Evolutionary conservation across 2,113 vertebrate genomes (phyloP), one percentile per base, ranked within the genome.

Genomic region (Lycaon pictus): DNA sequence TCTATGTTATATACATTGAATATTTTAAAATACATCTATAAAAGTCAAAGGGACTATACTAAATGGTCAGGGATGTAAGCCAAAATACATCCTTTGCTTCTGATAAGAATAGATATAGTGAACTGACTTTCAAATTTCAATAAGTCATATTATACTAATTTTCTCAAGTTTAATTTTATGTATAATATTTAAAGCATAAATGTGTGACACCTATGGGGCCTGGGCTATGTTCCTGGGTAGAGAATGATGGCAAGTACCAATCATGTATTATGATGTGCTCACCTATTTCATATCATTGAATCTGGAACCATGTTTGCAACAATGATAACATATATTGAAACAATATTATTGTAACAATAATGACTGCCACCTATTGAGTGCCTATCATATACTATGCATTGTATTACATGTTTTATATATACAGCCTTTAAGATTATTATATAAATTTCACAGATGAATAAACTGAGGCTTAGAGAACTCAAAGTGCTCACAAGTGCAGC

Each of bases 111-210:
- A 84, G 89, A 89, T 11, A 51, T 3, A 55, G 29, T 20, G 63
- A 69, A 20, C 2, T 69, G 62, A 16, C 23, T 81, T 65, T 29
- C 56, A 89, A 95, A 85, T 71, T 91, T 94, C 91, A 58, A 71
- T 53, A 74, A 23, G 10, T 51, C 83, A 81, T 9, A 37, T 72
- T 65, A 88, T 53, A 56, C 17, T 87, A 74, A 92, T 62, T 83
- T 96, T 90, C 65, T 71, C 58, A 65, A 69, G 51, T n/a, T 65
- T 63, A 87, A 83, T 72, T 76, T 95, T 56, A 90, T 23, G 9
- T 13, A 53, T 71, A 77, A 87, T 51, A 67, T 13, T 95, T 83
- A 56, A 86, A 83, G 32, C 19, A 93, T 79, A 67, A 69, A 90
- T 25, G 5, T 87, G 23, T 58, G 67, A 60, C 27, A 86, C n/a